phyloP scores from a whole-genome alignment of 1,140 invertebrate genomes.

The Meloidogyne exigua region DNA sequence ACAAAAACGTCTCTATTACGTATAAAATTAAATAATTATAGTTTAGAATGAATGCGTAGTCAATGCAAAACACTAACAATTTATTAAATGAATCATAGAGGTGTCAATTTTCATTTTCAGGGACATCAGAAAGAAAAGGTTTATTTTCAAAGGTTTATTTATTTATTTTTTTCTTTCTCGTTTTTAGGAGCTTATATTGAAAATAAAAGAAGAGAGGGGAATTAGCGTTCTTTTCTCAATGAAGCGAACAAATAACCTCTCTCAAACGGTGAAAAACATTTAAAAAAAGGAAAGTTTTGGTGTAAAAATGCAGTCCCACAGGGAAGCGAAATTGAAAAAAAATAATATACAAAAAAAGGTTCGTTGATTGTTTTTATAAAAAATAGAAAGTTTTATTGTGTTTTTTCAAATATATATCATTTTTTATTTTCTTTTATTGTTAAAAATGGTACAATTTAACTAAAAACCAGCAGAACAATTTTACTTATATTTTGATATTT shows the following conservation, averaged over 20 bases:
- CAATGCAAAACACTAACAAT: too few relatives aligned
- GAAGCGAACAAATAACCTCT: background rate
- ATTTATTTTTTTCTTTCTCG: background rate
- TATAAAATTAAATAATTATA: too few relatives aligned
- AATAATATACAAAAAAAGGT: background rate
- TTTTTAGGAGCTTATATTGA: background rate
- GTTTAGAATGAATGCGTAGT: too few relatives aligned
- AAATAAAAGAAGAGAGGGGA: background rate
- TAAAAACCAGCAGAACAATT: too few relatives aligned
- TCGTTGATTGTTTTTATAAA: slow-evolving; percentile 3
- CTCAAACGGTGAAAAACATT: background rate
- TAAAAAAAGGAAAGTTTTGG: background rate
- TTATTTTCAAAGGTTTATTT: too few relatives aligned
- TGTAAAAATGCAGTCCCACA: background rate
- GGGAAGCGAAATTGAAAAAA: background rate
- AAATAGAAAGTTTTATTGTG: background rate
- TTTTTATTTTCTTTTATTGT: slow-evolving; percentile 3
- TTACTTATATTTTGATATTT: too few relatives aligned
- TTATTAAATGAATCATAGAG: background rate
- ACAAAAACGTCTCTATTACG: too few relatives aligned
- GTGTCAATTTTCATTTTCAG: slow-evolving; percentile 6
- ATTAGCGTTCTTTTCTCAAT: background rate
- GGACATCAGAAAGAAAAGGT: too few relatives aligned
- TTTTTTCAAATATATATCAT: background rate
- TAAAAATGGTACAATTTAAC: background rate